Evolutionary conservation across 2,113 vertebrate species (phyloP).

Genomic region (Proteles cristata): DNA sequence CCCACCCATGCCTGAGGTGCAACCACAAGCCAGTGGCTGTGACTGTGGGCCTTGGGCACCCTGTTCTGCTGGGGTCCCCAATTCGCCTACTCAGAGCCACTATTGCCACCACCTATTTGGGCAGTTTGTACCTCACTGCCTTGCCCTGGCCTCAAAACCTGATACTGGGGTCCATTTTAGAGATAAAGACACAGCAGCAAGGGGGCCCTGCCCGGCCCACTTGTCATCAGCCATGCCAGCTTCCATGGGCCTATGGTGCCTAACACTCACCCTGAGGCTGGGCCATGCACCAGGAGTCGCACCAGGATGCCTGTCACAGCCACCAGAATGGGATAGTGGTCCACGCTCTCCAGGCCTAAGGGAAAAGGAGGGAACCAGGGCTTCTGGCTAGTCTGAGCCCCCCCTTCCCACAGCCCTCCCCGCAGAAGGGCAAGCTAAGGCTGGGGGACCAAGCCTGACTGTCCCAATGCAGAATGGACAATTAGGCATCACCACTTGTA

Average conservation of each 20-base stretch:
- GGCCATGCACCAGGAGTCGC: conserved; percentile 92
- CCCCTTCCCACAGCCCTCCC: not conserved
- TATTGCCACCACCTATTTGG: accelerated
- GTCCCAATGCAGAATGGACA: accelerated
- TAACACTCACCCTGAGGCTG: conserved; percentile 92
- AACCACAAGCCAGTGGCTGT: not conserved
- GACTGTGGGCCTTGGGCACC: not conserved
- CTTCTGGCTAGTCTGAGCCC: not conserved
- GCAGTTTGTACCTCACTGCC: not conserved
- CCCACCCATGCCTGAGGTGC: not conserved
- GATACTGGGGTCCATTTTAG: not conserved
- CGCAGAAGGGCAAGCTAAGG: not conserved
- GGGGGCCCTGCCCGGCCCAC: not conserved
- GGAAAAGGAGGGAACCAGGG: not conserved
- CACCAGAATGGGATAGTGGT: conserved; percentile 98
- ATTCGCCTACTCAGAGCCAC: not conserved
- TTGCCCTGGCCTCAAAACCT: not conserved
- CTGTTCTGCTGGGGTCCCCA: not conserved
- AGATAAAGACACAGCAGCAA: not conserved
- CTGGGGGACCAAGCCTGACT: not conserved
- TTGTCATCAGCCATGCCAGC: not conserved
- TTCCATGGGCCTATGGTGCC: not conserved
- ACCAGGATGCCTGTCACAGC: conserved; percentile 98
- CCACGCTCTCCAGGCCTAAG: conserved; percentile 96
- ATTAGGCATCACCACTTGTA: not conserved